Conservation (phyloP, 2,797 vertebrate species). For the Brachyrhaphis roseni region DNA sequence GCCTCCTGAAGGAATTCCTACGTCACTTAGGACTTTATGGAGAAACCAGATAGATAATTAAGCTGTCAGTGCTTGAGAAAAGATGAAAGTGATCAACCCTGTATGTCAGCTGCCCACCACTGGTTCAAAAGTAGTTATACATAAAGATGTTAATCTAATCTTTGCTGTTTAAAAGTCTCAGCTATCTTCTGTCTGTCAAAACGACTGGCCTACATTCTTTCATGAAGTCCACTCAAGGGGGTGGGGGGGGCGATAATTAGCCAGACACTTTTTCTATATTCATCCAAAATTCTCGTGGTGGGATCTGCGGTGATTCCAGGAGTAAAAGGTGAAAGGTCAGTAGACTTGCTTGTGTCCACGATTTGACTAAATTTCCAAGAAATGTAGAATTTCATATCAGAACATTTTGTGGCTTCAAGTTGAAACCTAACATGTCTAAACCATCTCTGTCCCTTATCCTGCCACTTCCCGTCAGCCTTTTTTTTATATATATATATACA, state of each 20-base stretch:
- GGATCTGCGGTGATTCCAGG: conserved; percentile 4
- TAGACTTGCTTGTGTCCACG: background rate
- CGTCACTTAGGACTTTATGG: conserved; percentile 62
- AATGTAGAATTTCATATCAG: conserved; percentile 13
- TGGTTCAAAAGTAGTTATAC: conserved; percentile 1
- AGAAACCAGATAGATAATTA: conserved; percentile 22
- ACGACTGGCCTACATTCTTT: conserved; percentile 39
- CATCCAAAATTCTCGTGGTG: background rate
- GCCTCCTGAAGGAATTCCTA: conserved; percentile 38
- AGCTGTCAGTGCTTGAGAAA: background rate
- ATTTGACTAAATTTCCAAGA: background rate
- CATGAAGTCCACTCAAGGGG: background rate
- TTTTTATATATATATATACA: conserved; percentile 23
- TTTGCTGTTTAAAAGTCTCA: background rate
- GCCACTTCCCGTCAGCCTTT: conserved; percentile 29
- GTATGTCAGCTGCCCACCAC: background rate
- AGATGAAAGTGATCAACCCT: background rate
- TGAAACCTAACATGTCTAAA: conserved; percentile 31
- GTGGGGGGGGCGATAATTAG: conserved; percentile 22
- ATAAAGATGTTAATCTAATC: conserved; percentile 30
- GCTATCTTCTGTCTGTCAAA: conserved; percentile 14
- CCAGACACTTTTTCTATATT: conserved; percentile 24
- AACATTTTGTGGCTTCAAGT: conserved; percentile 10
- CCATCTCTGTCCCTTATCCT: conserved; percentile 24
- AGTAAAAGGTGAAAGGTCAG: conserved; percentile 27